Evolutionary conservation across 2,888 invertebrate species (phyloP), one percentile per base, ranked within the genome.

Genomic region (Spilarctia lutea): DNA sequence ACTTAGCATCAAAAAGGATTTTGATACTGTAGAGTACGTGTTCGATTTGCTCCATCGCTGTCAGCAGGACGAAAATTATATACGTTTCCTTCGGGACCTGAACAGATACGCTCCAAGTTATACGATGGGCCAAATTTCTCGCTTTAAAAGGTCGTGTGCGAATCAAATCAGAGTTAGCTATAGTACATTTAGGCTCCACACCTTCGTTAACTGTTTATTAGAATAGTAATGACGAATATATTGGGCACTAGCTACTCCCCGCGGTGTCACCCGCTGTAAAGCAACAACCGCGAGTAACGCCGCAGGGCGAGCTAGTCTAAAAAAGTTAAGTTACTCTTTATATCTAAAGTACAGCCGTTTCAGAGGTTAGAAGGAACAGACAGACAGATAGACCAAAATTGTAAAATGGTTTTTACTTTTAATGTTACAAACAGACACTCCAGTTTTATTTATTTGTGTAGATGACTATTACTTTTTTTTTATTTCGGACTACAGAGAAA

Each of bases 41-140:
- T 73, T 68, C 68, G 60, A 68, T 73, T 72, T 72, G 39, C 72
- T 66, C 24, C 52, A 72, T n/a, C 48, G 65, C 27, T 72, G 72
- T 48, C 71, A 71, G 65, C 65, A 65, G 48, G 48, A 65, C 65
- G 65, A 39, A 65, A 65, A 45, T 30, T 71, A 65, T 71, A 33
- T 35, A 66, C 33, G n/a, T 71, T 33, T 52, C 52, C 66, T 72
- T 42, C 16, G 72, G 39, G 72, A 72, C 45, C 45, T 68, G 10
- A 68, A 68, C 16, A 27, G 27, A 48, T 45, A 45, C 18, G 45
- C 30, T 27, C 16, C 30, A 30, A 30, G 48, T 48, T 45, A 48
- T 13, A 10, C 45, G 68, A 66, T n/a, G 13, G 35, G 11, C 20
- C 3, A 8, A 68, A 68, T 24, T 16, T 13, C 68, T 33, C 56